Evolutionary conservation across 1,140 invertebrate genomes (phyloP), one percentile per base, ranked within the genome.

Genomic region (Asobara japonica): DNA sequence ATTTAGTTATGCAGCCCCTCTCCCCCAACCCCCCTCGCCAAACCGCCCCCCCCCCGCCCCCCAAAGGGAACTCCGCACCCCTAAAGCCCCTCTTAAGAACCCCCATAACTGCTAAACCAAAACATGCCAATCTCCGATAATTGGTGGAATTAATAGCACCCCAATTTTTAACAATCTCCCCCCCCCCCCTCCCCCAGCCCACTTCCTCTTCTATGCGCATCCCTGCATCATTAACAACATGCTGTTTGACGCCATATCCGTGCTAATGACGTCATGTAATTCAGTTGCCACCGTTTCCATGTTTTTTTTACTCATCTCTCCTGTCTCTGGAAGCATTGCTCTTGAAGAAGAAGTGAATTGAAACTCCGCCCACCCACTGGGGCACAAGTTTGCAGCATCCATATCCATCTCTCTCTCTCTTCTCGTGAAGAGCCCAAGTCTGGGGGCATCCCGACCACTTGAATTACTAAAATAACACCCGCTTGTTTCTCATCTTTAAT

Each of bases 391-490:
- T 45, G 41, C 41, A 45, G 18, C 41, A 45, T 45, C 41, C 41
- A 16, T 45, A 45, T 45, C 11, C 1, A 8, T n/a, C 36, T 38
- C 8, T 45, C 11, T 45, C n/a, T 45, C 41, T 45, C 13, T 45
- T 5, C 7, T 45, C 41, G n/a, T 13, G 7, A 45, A 16, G 18
- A 45, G n/a, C 18, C 31, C 41, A 45, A 33, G 61, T 66, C 51
- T 56, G 72, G 69, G 78, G 75, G 77, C 75, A 68, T 56, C 61
- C 74, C 69, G 45, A 51, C 38, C 68, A 70, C 72, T 74, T 79
- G 79, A 80, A 76, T 80, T 76, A 77, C 76, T 79, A 74, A 84
- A 84, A 85, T 84, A 83, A 82, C 81, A 79, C 66, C 65, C 69
- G 79, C 62, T 71, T 60, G 64, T 72, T 72, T 72, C 70, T 66